Evolutionary conservation across 2,797 vertebrate genomes (phyloP).

Genomic region (Rhynchotus rufescens): DNA sequence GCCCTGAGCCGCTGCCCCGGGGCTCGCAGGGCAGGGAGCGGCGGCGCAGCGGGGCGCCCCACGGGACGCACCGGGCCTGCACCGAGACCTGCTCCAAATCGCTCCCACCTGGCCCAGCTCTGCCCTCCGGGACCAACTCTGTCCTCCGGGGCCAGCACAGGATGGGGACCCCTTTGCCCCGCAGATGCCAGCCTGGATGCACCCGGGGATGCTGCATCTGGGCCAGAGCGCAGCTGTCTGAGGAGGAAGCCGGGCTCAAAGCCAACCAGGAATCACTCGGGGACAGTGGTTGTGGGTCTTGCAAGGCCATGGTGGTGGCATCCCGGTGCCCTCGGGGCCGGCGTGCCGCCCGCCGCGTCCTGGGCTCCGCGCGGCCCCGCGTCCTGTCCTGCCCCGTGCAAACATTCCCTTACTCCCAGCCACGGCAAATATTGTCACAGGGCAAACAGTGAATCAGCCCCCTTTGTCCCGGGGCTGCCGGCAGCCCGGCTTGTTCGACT

Average conservation of each 20-base stretch:
- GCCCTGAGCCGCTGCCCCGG: background rate
- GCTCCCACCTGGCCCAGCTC: too few species aligned
- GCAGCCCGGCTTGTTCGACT: slow-evolving; percentile 61
- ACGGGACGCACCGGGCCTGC: too few species aligned
- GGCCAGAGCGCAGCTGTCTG: background rate
- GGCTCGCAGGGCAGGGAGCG: slow-evolving; percentile 24
- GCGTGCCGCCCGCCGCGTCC: background rate
- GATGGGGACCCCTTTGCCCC: background rate
- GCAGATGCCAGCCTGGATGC: fast-evolving
- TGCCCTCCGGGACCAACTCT: too few species aligned
- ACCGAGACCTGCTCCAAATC: too few species aligned
- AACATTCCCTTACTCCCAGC: slow-evolving; percentile 68
- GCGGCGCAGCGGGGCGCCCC: background rate
- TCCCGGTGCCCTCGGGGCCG: background rate
- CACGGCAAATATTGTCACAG: slow-evolving; percentile 72
- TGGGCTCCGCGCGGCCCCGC: background rate
- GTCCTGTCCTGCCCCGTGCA: background rate
- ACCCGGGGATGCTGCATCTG: background rate
- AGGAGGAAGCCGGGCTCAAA: background rate
- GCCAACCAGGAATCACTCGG: background rate
- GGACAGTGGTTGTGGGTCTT: fast-evolving
- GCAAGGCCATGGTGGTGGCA: fast-evolving
- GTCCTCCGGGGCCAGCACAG: too few species aligned
- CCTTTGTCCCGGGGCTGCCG: slow-evolving; percentile 58
- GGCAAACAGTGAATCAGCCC: slow-evolving; percentile 77